Percentiles rank a stretch among this genome's conserved stretches.
Conservation (phyloP, 1,140 invertebrate species). For the Eumaeus atala region DNA sequence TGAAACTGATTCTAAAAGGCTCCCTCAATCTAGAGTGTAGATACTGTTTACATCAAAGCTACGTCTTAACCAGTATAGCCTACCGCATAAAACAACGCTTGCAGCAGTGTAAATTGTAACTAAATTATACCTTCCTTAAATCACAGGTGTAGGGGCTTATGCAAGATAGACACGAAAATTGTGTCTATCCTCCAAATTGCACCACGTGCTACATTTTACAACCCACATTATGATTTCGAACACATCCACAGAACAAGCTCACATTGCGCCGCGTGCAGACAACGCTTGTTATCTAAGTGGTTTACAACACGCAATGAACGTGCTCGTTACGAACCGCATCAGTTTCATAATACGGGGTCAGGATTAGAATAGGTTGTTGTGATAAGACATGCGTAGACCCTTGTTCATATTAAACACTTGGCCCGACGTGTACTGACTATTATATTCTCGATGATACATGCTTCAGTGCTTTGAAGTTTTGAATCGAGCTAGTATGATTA, state of each 20-base stretch:
- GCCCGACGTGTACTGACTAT: not conserved
- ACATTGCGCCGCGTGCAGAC: constrained; percentile 14
- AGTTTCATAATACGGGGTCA: constrained; percentile 6
- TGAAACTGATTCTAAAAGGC: too few relatives aligned
- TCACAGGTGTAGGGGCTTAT: too few relatives aligned
- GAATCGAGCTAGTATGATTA: not conserved
- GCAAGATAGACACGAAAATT: too few relatives aligned
- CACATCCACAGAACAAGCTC: not conserved
- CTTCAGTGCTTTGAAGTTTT: constrained; percentile 4
- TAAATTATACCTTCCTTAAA: too few relatives aligned
- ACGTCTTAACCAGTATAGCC: too few relatives aligned
- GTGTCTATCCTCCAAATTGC: too few relatives aligned
- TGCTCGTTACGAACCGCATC: constrained; percentile 11
- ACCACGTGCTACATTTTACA: not conserved
- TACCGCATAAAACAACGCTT: too few relatives aligned
- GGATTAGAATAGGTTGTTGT: constrained; percentile 19
- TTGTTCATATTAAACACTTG: constrained; percentile 4
- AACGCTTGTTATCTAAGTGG: constrained; percentile 11
- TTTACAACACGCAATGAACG: constrained; percentile 15
- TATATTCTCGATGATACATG: not conserved
- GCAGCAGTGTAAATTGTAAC: too few relatives aligned
- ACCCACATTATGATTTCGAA: not conserved
- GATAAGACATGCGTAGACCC: constrained; percentile 27
- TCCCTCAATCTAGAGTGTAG: too few relatives aligned
- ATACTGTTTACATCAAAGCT: too few relatives aligned